Evolutionary conservation across 2,888 invertebrate species (phyloP).

Genomic region (Scaptomyza flava): DNA sequence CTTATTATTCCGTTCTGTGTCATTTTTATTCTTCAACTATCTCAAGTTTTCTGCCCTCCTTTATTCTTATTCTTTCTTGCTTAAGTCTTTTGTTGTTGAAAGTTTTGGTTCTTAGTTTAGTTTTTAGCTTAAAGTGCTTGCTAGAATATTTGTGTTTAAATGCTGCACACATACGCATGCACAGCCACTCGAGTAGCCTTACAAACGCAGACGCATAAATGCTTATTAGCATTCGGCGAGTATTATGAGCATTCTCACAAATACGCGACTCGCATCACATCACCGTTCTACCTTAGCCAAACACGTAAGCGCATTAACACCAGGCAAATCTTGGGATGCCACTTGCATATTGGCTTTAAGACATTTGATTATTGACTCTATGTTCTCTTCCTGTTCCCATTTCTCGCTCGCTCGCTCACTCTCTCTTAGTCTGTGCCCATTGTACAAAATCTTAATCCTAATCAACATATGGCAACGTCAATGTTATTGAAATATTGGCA

Average conservation of each 20-base stretch:
- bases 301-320: slow-evolving; percentile 48
- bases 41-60: no score
- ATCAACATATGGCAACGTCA: slow-evolving; percentile 31
- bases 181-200: neutral
- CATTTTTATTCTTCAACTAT: no score
- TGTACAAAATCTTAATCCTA: neutral
- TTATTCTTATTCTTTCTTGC: no score
- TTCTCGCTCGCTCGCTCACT: neutral
- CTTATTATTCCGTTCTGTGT: no score
- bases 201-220: slow-evolving; percentile 38
- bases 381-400: neutral
- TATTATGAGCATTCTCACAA: slow-evolving; percentile 59
- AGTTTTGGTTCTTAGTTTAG: neutral
- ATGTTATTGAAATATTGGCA: slow-evolving; percentile 47
- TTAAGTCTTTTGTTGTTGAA: neutral
- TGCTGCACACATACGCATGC: no score
- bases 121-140: neutral
- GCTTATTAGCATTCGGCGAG: slow-evolving; percentile 71
- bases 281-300: neutral
- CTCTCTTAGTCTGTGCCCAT: neutral
- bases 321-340: slow-evolving; percentile 33
- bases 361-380: slow-evolving; percentile 49
- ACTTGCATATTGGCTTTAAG: slow-evolving; percentile 46
- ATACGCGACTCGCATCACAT: slow-evolving; percentile 24
- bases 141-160: no score